phyloP scores from a whole-genome alignment of 2,797 vertebrate species.

The Hemibagrus guttatus region DNA sequence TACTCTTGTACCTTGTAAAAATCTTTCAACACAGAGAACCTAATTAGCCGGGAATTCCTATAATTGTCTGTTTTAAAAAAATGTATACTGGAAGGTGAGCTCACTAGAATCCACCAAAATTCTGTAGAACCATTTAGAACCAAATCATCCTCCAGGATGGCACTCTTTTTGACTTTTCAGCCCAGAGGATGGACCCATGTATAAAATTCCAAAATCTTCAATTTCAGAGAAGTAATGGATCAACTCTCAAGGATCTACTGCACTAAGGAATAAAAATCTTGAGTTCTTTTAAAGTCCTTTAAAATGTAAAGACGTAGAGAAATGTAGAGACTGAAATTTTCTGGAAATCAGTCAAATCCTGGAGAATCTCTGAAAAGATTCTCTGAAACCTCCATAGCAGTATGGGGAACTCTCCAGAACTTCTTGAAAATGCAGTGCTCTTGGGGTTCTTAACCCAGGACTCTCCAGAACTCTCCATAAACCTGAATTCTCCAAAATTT shows the following conservation, averaged over 20 bases:
- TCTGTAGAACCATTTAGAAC: not conserved
- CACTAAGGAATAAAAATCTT: not conserved
- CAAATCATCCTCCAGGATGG: not conserved
- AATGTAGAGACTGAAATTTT: not conserved
- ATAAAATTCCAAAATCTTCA: not conserved
- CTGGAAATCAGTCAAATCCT: no score
- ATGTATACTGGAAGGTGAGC: not conserved
- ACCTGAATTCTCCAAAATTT: not conserved
- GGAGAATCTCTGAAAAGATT: not conserved
- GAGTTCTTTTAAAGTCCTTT: not conserved
- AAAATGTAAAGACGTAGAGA: not conserved
- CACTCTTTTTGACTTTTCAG: not conserved
- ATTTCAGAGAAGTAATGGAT: not conserved
- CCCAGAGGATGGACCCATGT: not conserved
- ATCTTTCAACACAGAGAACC: not conserved
- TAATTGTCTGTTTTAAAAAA: not conserved
- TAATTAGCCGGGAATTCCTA: not conserved
- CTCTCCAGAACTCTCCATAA: not conserved
- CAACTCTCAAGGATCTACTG: not conserved
- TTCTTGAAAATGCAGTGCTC: not conserved
- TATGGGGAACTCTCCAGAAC: not conserved
- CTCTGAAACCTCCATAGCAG: not conserved
- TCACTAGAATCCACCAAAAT: not conserved
- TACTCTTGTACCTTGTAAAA: not conserved
- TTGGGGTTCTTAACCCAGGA: not conserved